These are phyloP conservation scores for Rhabdomys pumilio DNA, from an alignment of 2,797 vertebrate genomes.

Conservation along the genomic window DNA sequence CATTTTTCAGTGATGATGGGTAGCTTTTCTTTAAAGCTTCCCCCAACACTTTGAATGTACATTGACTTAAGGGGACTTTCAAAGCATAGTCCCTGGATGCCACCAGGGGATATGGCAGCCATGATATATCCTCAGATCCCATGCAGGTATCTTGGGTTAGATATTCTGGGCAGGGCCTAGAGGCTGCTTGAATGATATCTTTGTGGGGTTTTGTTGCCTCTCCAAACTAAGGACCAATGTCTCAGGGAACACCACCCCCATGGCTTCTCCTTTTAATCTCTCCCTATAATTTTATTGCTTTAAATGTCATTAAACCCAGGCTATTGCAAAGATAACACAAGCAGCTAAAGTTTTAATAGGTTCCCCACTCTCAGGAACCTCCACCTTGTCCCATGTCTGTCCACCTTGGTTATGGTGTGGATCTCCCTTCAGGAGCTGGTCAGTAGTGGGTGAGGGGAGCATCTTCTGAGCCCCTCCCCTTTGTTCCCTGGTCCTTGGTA, in stretches of 20 bases:
- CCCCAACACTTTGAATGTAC: background rate
- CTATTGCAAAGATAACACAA: no score
- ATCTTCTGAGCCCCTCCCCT: background rate
- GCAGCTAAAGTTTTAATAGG: background rate
- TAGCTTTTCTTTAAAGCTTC: background rate
- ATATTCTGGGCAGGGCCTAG: background rate
- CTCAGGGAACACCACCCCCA: background rate
- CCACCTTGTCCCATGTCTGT: accelerated
- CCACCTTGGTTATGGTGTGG: background rate
- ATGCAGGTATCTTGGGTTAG: background rate
- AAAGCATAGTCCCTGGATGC: background rate
- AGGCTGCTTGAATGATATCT: background rate
- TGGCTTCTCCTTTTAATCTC: no score
- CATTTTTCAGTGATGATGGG: background rate
- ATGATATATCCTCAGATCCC: background rate
- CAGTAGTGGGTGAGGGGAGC: background rate
- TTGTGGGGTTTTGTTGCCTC: background rate
- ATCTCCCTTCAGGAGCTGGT: background rate
- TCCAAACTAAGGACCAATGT: background rate
- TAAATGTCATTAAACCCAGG: background rate
- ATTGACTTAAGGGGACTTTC: background rate
- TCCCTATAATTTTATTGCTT: background rate
- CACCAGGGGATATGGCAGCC: background rate
- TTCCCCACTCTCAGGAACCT: background rate
- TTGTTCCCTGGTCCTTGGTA: background rate